A percentile compares a stretch with the other conserved stretches of the same genome.
Evolutionary conservation across 2,888 invertebrate species (phyloP).

Genomic region (Hesperia comma): DNA sequence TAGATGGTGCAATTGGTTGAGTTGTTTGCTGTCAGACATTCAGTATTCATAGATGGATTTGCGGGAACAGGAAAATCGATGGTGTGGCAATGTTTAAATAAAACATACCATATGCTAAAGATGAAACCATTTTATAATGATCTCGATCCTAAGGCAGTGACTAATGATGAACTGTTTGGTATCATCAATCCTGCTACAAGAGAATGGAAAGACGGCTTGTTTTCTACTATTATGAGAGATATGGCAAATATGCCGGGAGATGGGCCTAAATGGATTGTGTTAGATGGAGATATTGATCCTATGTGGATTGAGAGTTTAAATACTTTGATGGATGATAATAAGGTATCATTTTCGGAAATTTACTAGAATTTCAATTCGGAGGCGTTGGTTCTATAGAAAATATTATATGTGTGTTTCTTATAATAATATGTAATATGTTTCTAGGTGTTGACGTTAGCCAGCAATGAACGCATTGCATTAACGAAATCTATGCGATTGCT

Average conservation of each 20-base stretch:
- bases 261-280: slow-evolving; percentile 97
- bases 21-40: slow-evolving; percentile 96
- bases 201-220: slow-evolving; percentile 98
- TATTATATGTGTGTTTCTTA: too few relatives aligned
- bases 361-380: too few relatives aligned
- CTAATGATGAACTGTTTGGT: slow-evolving; percentile 98
- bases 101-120: slow-evolving; percentile 95
- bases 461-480: slow-evolving; percentile 97
- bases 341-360: slow-evolving; percentile 85
- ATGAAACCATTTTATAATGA: slow-evolving; percentile 96
- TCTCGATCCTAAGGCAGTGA: slow-evolving; percentile 98
- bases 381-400: slow-evolving; percentile 86
- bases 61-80: slow-evolving; percentile 98
- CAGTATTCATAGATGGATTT: slow-evolving; percentile 96
- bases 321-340: slow-evolving; percentile 99
- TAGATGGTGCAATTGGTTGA: slow-evolving; percentile 96
- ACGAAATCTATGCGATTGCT: slow-evolving; percentile 96
- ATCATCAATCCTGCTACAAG: slow-evolving; percentile 98
- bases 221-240: slow-evolving; percentile 98
- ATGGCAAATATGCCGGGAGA: slow-evolving; percentile 95
- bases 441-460: slow-evolving; percentile 90
- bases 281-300: slow-evolving; percentile 99
- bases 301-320: slow-evolving; percentile 99
- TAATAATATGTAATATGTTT: slow-evolving; percentile 92
- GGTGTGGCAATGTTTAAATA: slow-evolving; percentile 96